These are phyloP conservation scores for Planococcus citri DNA, from an alignment of 1,140 invertebrate genomes.

Conservation along the genomic window DNA sequence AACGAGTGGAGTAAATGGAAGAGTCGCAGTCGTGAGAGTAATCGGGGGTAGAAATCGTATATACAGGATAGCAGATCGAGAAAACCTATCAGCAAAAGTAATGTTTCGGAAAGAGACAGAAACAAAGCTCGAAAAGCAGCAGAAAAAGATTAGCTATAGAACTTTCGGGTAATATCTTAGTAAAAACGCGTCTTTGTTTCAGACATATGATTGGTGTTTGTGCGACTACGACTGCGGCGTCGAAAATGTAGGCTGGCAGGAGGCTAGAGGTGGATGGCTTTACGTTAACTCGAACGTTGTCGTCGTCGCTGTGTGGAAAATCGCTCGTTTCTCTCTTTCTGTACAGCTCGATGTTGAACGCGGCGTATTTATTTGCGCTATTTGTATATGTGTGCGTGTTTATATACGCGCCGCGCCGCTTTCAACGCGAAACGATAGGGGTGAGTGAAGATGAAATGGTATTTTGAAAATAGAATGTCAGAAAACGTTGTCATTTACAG, in stretches of 20 bases:
- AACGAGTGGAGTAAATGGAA: too few species aligned
- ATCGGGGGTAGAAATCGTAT: too few species aligned
- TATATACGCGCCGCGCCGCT: not conserved
- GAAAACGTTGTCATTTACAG: slow-evolving; percentile 20
- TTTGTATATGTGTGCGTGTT: too few species aligned
- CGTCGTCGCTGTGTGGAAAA: too few species aligned
- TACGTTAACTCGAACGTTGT: too few species aligned
- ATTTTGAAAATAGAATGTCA: slow-evolving; percentile 12
- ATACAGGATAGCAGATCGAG: not conserved
- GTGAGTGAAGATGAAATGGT: slow-evolving; percentile 17
- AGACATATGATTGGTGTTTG: slow-evolving; percentile 17
- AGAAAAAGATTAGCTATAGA: slow-evolving; percentile 20
- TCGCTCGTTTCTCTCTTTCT: too few species aligned
- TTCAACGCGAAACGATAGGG: not conserved
- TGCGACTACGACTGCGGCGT: not conserved
- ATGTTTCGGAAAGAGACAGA: not conserved
- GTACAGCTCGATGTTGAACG: too few species aligned
- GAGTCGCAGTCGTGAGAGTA: too few species aligned
- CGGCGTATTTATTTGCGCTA: too few species aligned
- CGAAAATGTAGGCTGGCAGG: not conserved
- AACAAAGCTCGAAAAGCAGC: too few species aligned
- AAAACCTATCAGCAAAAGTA: slow-evolving; percentile 13
- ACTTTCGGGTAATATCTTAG: slow-evolving; percentile 14
- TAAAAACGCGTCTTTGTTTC: slow-evolving; percentile 18
- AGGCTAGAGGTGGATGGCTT: not conserved